Evolutionary conservation across 2,888 invertebrate genomes (phyloP).

Genomic region (Euplagia quadripunctaria): DNA sequence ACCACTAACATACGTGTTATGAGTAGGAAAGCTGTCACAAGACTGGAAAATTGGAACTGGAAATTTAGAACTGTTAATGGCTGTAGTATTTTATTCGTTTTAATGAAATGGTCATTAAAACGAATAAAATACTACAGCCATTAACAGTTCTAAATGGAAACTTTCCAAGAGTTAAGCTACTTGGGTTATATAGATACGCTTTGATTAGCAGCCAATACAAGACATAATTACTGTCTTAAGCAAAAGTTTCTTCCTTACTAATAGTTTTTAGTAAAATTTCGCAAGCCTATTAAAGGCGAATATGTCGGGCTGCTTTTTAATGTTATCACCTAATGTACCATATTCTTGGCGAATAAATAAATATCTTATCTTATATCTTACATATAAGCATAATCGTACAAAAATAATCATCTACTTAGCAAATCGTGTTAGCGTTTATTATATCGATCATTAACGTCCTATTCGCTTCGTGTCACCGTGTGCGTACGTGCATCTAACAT

Average conservation of each 20-base stretch:
- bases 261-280: no score
- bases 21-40: slow-evolving; percentile 40
- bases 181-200: neutral
- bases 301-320: no score
- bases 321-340: no score
- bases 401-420: slow-evolving; percentile 73
- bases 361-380: no score
- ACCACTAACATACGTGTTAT: slow-evolving; percentile 17
- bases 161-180: slow-evolving; percentile 33
- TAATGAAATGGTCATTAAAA: slow-evolving; percentile 4
- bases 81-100: no score
- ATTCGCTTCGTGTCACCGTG: slow-evolving; percentile 71
- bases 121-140: slow-evolving; percentile 26
- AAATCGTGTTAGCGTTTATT: slow-evolving; percentile 60
- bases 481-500: slow-evolving; percentile 69
- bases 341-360: no score
- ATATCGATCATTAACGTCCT: slow-evolving; percentile 76
- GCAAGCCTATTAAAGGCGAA: no score
- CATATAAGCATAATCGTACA: slow-evolving; percentile 52
- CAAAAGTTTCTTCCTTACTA: slow-evolving; percentile 61
- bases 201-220: slow-evolving; percentile 35
- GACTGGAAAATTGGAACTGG: slow-evolving; percentile 46
- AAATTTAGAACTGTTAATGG: no score
- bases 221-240: slow-evolving; percentile 56
- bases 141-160: slow-evolving; percentile 29